Evolutionary conservation across 2,113 vertebrate species (phyloP), one percentile per base, ranked within the genome.

Genomic region (Ivindomyrus marchei): DNA sequence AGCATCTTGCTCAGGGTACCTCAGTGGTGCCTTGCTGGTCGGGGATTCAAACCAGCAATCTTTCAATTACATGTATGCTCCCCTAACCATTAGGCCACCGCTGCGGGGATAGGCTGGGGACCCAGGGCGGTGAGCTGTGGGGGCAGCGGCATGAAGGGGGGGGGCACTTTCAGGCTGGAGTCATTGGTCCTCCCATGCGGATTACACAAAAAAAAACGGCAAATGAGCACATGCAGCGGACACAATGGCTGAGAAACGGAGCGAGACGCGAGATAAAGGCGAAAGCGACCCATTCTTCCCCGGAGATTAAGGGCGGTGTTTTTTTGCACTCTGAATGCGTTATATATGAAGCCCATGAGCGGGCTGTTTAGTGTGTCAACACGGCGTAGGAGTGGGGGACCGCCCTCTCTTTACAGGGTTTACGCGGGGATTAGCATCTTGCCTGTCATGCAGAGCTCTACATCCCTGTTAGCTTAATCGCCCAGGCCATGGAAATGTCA

Each of bases 321-420:
- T 42, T 77, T 89, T 53, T 50, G 88, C 84, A 87, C 88, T 88
- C 58, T 90, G 42, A 53, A 85, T 87, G 50, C 46, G 77, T 87
- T 88, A 56, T 87, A 58, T 89, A 49, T 90, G 49, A 53, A 13
- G 24, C 46, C 31, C 13, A 62, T 83, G 85, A 89, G 31, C 21
- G 10, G 85, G 88, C 58, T 92, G 90, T 91, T 91, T 88, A 52
- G 89, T 91, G 85, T 91, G 92, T 93, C 91, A 94, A 93, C 90
- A 88, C 6, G 31, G 52, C 58, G 89, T 70, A 31, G 24, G 42
- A 83, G 83, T 3, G 4, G 10, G 24, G 85, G 80, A 88, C 84
- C 85, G 87, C 52, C 84, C 89, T 91, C 89, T 90, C 74, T 88
- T 88, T 90, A 36, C 80, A 90, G 42, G 90, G 56, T 91, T 89